Conservation (phyloP, 92 coral and sea anemone species). For the Paramuricea clavata region DNA sequence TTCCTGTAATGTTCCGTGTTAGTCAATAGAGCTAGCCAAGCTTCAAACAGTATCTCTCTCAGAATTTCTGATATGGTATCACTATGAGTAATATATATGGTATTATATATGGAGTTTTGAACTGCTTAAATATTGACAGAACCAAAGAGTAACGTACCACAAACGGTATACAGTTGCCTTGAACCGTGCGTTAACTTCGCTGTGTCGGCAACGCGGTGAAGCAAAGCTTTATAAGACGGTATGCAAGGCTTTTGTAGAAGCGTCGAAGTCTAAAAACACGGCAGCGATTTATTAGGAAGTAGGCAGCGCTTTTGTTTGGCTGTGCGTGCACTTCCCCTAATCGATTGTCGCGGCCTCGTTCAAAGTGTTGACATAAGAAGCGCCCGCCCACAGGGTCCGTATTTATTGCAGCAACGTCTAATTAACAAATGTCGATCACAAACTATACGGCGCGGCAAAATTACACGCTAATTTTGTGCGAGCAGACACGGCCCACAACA, state of each 20-base stretch:
- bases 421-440: slow-evolving; percentile 99
- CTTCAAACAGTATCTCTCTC: not conserved
- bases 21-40: not conserved
- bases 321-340: slow-evolving; percentile 60
- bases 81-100: not conserved
- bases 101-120: not conserved
- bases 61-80: not conserved
- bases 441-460: slow-evolving; percentile 70
- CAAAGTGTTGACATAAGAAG: slow-evolving; percentile 91
- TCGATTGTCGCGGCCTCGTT: slow-evolving; percentile 74
- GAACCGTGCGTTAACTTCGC: not conserved
- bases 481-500: slow-evolving; percentile 99
- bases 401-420: slow-evolving; percentile 98
- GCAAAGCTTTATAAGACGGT: not conserved
- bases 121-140: not conserved
- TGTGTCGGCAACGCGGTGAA: slow-evolving; percentile 14
- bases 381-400: slow-evolving; percentile 92
- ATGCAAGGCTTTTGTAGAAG: slow-evolving; percentile 26
- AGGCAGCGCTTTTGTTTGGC: slow-evolving; percentile 42
- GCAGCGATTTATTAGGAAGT: slow-evolving; percentile 48
- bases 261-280: slow-evolving; percentile 15
- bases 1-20: not conserved
- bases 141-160: not conserved
- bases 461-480: slow-evolving; percentile 99
- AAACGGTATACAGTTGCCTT: too few species aligned